A percentile compares a stretch with the other conserved stretches of the same genome.
phyloP scores from a whole-genome alignment of 2,888 invertebrate genomes.

The Nemurella pictetii region DNA sequence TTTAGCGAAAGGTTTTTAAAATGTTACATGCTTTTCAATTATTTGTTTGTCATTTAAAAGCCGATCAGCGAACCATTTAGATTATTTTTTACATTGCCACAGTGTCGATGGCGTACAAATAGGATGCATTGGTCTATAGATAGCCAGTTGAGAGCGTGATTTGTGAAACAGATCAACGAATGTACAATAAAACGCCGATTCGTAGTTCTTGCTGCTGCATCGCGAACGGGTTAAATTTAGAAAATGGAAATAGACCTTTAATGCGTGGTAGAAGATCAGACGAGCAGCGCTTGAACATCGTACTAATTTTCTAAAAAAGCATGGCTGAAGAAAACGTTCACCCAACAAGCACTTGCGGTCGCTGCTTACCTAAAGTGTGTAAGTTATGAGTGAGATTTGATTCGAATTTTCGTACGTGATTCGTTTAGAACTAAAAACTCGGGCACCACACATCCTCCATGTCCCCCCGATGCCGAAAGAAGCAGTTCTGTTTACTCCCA shows the following conservation, averaged over 20 bases:
- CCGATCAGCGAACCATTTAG: too few relatives aligned
- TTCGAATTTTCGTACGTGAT: conserved; percentile 39
- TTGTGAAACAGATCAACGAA: background rate
- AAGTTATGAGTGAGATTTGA: background rate
- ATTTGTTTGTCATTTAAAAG: too few relatives aligned
- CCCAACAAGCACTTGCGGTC: background rate
- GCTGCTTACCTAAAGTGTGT: conserved; percentile 15
- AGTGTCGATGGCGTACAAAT: too few relatives aligned
- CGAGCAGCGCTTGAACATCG: background rate
- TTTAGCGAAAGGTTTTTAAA: too few relatives aligned
- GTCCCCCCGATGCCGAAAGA: conserved; percentile 27
- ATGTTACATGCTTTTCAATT: too few relatives aligned
- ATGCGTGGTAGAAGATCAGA: conserved; percentile 22
- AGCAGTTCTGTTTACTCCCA: background rate
- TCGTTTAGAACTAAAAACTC: conserved; percentile 41
- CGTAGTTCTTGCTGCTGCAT: conserved; percentile 26
- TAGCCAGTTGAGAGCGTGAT: background rate
- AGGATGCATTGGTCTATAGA: too few relatives aligned
- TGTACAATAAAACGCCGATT: background rate
- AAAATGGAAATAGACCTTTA: conserved; percentile 29
- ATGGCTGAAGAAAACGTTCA: background rate
- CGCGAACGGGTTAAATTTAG: conserved; percentile 30
- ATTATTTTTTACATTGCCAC: too few relatives aligned
- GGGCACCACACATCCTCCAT: conserved; percentile 41
- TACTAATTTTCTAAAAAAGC: background rate